These are phyloP conservation scores for Poeciliopsis prolifica DNA, from an alignment of 2,113 vertebrate species.

Conservation along the genomic window DNA sequence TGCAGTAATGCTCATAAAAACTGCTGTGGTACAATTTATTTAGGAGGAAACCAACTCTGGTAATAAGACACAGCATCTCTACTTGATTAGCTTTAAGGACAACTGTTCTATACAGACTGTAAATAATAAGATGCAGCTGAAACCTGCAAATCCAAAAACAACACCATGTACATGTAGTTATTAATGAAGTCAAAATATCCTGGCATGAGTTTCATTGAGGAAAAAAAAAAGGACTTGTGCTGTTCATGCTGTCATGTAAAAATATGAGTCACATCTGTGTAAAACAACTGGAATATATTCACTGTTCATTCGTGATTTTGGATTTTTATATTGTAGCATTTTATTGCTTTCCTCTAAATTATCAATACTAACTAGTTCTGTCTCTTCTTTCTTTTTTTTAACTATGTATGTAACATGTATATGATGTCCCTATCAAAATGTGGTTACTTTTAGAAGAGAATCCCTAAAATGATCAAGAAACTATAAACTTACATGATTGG, in stretches of 20 bases:
- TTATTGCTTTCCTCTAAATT: neutral
- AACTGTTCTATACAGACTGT: too few species aligned
- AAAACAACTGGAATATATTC: neutral
- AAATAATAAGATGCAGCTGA: neutral
- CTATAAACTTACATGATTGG: slow-evolving; percentile 85
- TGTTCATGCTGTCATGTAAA: too few species aligned
- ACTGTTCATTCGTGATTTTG: neutral
- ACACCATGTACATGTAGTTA: neutral
- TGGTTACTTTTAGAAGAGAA: neutral
- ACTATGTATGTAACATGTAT: neutral
- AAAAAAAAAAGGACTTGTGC: too few species aligned
- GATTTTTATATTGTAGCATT: too few species aligned
- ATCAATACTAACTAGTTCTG: neutral
- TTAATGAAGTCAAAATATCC: neutral
- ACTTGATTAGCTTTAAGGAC: neutral
- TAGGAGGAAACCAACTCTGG: neutral
- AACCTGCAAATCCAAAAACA: neutral
- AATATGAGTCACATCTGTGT: too few species aligned
- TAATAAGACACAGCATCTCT: neutral
- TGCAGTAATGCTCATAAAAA: neutral
- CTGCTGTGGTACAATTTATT: neutral
- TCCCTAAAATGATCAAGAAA: too few species aligned
- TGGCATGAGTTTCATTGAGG: neutral
- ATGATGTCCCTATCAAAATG: too few species aligned
- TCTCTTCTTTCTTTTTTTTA: neutral